Evolutionary conservation across 1,140 invertebrate genomes (phyloP), one percentile per base, ranked within the genome.

Genomic region (Latrodectus geometricus): DNA sequence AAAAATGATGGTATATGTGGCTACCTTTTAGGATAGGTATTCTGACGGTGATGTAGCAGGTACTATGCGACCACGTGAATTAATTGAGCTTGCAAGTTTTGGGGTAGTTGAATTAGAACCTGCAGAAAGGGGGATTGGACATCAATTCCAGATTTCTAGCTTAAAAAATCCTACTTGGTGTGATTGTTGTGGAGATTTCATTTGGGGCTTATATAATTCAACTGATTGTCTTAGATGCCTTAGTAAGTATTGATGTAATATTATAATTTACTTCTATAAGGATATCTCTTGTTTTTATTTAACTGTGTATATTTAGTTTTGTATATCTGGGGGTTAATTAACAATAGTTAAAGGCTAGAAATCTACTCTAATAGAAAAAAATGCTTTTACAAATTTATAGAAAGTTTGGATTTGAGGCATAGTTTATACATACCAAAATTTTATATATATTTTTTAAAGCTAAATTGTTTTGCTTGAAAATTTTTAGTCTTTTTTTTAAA

Each of bases 131-230:
- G 89, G 89, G 35, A 76, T 89, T 76, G 89, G 89, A 12, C 89
- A 90, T 82, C 52, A 88, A 54, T 88, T 89, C 56, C 75, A 88
- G 68, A 69, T 81, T 52, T 78, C 88, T 52, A 82, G 88, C 21
- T 76, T 92, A 79, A 89, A 89, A 48, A 90, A 92, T 86, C 91
- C 92, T 7, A 92, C 92, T 3, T 93, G 92, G 92, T 93, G 92
- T 89, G 92, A 93, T 87, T 90, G 91, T 75, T 93, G 92, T 89
- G 92, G 91, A 1, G 92, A 92, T 89, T 92, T 93, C 77, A 92
- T 93, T 69, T 93, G 92, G 92, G 91, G 92, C 50, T 88, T 92
- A 15, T 87, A 87, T 52, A 87, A 87, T 17, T 87, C 85, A 11
- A 85, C 78, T 7, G 84, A 88, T n/a, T 88, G 85, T 50, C 68